Evolutionary conservation across 2,113 vertebrate genomes (phyloP).

Genomic region (Poeciliopsis retropinna): DNA sequence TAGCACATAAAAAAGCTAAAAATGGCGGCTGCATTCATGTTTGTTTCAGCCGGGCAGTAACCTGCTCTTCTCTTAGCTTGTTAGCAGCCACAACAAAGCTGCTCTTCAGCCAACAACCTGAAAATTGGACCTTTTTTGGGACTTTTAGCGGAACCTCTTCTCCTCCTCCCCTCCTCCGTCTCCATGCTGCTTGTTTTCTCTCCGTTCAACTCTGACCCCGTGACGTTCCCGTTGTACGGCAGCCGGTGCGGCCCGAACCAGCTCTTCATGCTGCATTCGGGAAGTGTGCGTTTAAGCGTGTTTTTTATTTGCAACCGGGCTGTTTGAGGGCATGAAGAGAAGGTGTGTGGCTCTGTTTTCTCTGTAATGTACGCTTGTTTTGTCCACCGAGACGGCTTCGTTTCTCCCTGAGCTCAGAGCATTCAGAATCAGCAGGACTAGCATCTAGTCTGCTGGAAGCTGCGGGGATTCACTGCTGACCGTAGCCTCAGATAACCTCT

Average conservation of each 20-base stretch:
- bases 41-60: not conserved
- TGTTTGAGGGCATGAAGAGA: not conserved
- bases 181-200: constrained; percentile 70
- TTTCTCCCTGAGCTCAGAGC: not conserved
- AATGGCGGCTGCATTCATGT: not conserved
- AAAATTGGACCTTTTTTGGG: constrained; percentile 59
- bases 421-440: not conserved
- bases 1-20: not conserved
- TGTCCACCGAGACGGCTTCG: rapidly evolving
- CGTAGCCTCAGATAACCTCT: not conserved
- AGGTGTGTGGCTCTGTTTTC: not conserved
- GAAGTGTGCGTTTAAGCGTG: not conserved
- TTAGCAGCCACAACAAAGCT: not conserved
- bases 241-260: constrained; percentile 9
- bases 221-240: constrained; percentile 68
- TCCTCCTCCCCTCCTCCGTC: not conserved
- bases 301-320: not conserved
- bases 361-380: not conserved
- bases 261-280: rapidly evolving
- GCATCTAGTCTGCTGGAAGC: not conserved
- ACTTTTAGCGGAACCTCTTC: constrained; percentile 29
- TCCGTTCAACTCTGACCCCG: constrained; percentile 49
- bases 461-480: too few relatives aligned
- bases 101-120: rapidly evolving
- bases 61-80: too few relatives aligned